Evolutionary conservation across 2,797 vertebrate species (phyloP).

Genomic region (Chloroceryle inda): DNA sequence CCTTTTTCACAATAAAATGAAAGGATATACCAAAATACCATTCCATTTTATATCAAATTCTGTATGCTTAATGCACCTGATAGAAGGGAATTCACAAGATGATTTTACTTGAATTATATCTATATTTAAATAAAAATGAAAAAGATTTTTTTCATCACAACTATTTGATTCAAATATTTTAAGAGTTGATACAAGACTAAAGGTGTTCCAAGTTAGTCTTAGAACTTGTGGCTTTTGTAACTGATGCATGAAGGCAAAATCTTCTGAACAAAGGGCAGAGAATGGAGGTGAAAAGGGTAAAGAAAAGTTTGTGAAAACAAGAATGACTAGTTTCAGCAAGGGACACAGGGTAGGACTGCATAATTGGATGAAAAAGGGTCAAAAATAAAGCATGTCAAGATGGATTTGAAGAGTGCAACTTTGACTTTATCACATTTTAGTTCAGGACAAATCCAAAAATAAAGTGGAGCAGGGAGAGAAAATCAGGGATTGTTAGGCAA

Average conservation of each 20-base stretch:
- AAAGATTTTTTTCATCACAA: not conserved
- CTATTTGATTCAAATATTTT: not conserved
- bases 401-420: not conserved
- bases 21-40: not conserved
- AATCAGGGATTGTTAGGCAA: not conserved
- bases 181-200: not conserved
- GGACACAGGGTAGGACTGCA: not conserved
- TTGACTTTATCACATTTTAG: not conserved
- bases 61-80: not conserved
- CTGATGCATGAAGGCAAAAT: not conserved
- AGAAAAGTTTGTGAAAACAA: not conserved
- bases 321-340: not conserved
- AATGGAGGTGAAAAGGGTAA: not conserved
- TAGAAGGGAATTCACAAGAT: not conserved
- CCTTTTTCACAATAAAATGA: not conserved
- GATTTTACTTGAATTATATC: not conserved
- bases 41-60: not conserved
- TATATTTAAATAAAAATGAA: not conserved
- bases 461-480: not conserved
- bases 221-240: not conserved
- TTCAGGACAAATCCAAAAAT: not conserved
- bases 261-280: not conserved
- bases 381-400: not conserved
- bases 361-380: not conserved
- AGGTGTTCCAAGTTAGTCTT: not conserved